phyloP scores from a whole-genome alignment of 2,113 vertebrate species.

The Microtus richardsoni region DNA sequence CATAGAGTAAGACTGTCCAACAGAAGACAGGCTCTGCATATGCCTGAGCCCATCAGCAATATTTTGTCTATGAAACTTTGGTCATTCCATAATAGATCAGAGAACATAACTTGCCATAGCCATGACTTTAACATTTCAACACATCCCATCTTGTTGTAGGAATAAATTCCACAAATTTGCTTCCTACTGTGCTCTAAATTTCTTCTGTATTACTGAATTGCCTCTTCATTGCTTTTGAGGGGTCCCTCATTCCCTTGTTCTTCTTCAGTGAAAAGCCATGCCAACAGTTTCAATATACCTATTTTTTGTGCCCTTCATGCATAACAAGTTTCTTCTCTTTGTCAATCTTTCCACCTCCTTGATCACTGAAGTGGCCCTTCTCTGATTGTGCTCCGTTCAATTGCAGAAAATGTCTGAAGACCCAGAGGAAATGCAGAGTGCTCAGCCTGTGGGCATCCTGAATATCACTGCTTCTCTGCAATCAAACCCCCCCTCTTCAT shows the following conservation, averaged over 20 bases:
- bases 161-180: background rate
- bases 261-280: background rate
- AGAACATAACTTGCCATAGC: background rate
- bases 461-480: background rate
- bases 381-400: slow-evolving; percentile 19
- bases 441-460: background rate
- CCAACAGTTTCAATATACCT: slow-evolving; percentile 8
- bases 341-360: slow-evolving; percentile 46
- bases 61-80: background rate
- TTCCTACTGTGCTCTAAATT: background rate
- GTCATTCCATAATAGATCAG: background rate
- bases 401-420: slow-evolving; percentile 49
- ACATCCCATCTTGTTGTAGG: background rate
- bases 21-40: background rate
- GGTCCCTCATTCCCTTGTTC: background rate
- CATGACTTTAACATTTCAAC: background rate
- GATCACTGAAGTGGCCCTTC: slow-evolving; percentile 67
- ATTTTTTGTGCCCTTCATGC: slow-evolving; percentile 18
- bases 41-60: background rate
- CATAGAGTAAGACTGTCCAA: background rate
- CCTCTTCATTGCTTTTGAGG: slow-evolving; percentile 40
- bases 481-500: background rate
- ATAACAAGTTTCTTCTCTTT: background rate
- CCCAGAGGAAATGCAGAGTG: background rate
- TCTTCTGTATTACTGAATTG: slow-evolving; percentile 22